Evolutionary conservation across 92 coral and sea anemone genomes (phyloP).

Genomic region (Porites divaricata): DNA sequence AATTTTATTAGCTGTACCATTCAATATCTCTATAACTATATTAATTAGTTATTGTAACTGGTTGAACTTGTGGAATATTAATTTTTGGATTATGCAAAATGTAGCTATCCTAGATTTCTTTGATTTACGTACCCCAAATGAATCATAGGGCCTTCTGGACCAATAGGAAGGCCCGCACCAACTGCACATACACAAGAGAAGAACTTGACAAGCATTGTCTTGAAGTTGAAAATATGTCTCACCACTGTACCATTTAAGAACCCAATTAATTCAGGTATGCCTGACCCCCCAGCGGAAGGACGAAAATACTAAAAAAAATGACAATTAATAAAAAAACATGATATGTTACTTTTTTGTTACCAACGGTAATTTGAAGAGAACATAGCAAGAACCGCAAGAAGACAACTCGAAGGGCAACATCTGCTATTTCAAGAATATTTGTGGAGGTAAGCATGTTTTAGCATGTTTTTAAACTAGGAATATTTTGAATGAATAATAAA

Average conservation of each 20-base stretch:
- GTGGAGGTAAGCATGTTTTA: too few species aligned
- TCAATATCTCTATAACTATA: too few species aligned
- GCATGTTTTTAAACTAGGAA: too few species aligned
- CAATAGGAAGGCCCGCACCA: conserved; percentile 96
- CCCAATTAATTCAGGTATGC: conserved; percentile 95
- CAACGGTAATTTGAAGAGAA: neutral
- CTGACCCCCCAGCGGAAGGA: conserved; percentile 97
- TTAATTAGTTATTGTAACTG: neutral
- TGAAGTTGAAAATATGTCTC: conserved; percentile 92
- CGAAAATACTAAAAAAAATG: conserved; percentile 72
- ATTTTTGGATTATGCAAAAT: too few species aligned
- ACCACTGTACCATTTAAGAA: conserved; percentile 97
- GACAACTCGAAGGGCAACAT: too few species aligned
- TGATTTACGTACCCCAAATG: conserved; percentile 84
- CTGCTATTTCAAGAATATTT: too few species aligned
- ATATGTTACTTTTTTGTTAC: neutral
- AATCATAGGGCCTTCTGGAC: conserved; percentile 99
- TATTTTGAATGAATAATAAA: too few species aligned
- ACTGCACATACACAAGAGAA: conserved; percentile 99
- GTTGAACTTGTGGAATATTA: neutral
- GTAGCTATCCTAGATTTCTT: neutral
- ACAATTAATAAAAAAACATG: neutral
- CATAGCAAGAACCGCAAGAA: too few species aligned
- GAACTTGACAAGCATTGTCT: conserved; percentile 95
- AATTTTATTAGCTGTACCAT: too few species aligned